These are phyloP conservation scores for Notocelia uddmanniana DNA, from an alignment of 2,888 invertebrate species.

Conservation along the genomic window DNA sequence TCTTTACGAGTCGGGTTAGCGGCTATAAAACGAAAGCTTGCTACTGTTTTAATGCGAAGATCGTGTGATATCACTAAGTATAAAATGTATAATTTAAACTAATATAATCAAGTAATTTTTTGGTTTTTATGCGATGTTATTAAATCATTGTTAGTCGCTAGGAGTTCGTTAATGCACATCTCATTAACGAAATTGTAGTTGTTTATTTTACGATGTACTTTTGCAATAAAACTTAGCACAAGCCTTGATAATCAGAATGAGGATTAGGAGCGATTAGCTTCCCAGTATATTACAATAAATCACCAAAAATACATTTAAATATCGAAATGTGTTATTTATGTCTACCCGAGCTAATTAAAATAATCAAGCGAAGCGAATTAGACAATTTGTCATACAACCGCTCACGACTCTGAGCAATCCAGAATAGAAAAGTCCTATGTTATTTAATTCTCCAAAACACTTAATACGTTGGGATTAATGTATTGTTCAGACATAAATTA, in stretches of 20 bases:
- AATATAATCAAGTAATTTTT: conserved; percentile 28
- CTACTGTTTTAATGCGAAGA: conserved; percentile 58
- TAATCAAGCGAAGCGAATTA: conserved; percentile 76
- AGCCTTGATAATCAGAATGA: neutral
- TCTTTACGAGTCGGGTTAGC: conserved; percentile 54
- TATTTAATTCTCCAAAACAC: conserved; percentile 1
- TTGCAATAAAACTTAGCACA: conserved; percentile 11
- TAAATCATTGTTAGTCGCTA: conserved; percentile 21
- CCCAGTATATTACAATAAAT: conserved; percentile 14
- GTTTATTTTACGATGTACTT: conserved; percentile 15
- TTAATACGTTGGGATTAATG: conserved; percentile 23
- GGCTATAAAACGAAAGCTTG: conserved; percentile 58
- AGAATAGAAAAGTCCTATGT: conserved; percentile 20
- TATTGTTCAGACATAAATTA: conserved; percentile 69
- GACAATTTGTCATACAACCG: conserved; percentile 77
- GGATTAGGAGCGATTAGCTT: conserved; percentile 22
- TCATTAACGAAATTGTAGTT: conserved; percentile 2
- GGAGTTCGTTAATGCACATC: conserved; percentile 6
- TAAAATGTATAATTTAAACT: conserved; percentile 30
- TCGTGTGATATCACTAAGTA: conserved; percentile 45
- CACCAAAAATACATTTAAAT: conserved; percentile 22
- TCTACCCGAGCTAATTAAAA: conserved; percentile 71
- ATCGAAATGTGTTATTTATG: conserved; percentile 50
- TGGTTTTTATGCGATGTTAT: conserved; percentile 8
- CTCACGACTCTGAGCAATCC: conserved; percentile 54